Percentiles rank a stretch among this genome's conserved stretches.
phyloP scores from a whole-genome alignment of 2,113 vertebrate genomes.

The Lontra canadensis region DNA sequence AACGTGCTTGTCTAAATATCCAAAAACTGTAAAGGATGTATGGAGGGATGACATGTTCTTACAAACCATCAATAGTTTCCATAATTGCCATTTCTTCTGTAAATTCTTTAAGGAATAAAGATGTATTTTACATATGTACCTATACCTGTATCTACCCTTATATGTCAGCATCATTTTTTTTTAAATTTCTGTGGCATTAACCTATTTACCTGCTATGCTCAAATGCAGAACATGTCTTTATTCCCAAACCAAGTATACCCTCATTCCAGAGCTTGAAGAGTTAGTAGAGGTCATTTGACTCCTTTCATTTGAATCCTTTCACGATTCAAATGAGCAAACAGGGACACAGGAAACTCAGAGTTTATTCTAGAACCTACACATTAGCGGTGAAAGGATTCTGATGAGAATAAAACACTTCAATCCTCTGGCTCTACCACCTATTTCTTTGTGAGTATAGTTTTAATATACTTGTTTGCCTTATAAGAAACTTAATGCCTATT shows the following conservation, averaged over 20 bases:
- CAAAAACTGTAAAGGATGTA: not conserved
- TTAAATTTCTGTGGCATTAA: not conserved
- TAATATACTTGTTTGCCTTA: not conserved
- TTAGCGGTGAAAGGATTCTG: not conserved
- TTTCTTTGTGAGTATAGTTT: not conserved
- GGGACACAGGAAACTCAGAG: not conserved
- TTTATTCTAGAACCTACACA: not conserved
- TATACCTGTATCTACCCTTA: not conserved
- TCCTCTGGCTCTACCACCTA: not conserved
- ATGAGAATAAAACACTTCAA: not conserved
- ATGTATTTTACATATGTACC: not conserved
- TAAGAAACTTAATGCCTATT: not conserved
- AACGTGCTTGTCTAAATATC: conserved; percentile 46
- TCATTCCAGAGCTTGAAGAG: not conserved
- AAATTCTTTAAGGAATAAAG: not conserved
- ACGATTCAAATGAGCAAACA: not conserved
- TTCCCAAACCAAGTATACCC: not conserved
- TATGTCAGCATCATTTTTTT: not conserved
- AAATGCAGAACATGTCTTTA: not conserved
- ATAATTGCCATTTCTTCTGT: not conserved
- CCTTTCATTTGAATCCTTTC: not conserved
- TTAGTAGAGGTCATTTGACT: not conserved
- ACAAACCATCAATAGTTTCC: not conserved
- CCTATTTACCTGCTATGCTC: not conserved
- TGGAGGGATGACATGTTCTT: not conserved